Evolutionary conservation across 2,888 invertebrate species (phyloP).

Genomic region (Drosophila limbata): DNA sequence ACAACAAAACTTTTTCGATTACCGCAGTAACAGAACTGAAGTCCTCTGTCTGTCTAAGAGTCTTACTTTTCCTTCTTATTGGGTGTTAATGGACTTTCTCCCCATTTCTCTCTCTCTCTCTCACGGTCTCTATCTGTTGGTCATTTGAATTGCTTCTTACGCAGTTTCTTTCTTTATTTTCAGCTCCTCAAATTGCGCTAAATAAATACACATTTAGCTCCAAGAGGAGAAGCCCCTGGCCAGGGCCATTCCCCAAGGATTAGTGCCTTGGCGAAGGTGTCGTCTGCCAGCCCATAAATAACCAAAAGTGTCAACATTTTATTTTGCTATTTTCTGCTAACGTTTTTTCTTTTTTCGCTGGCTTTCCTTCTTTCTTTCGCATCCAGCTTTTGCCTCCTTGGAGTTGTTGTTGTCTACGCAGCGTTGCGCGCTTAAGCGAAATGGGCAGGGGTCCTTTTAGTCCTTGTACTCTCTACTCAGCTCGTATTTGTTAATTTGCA

Average conservation of each 20-base stretch:
- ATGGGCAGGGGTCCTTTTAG: slow-evolving; percentile 65
- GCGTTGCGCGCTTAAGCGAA: slow-evolving; percentile 80
- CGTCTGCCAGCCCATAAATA: slow-evolving; percentile 80
- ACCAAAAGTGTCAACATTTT: slow-evolving; percentile 84
- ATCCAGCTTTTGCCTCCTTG: slow-evolving; percentile 26
- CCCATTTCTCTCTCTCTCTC: background rate
- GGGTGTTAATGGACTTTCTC: slow-evolving; percentile 78
- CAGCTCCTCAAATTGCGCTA: slow-evolving; percentile 63
- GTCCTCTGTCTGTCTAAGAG: slow-evolving; percentile 24
- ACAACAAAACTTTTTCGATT: slow-evolving; percentile 78
- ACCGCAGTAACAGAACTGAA: slow-evolving; percentile 55
- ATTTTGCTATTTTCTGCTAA: slow-evolving; percentile 75
- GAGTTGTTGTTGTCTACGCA: slow-evolving; percentile 62
- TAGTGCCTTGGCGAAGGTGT: slow-evolving; percentile 78
- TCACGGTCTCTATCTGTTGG: slow-evolving; percentile 49
- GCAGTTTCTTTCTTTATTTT: slow-evolving; percentile 38
- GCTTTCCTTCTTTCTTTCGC: slow-evolving; percentile 15
- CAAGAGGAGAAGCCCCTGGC: slow-evolving; percentile 24
- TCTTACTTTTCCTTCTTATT: slow-evolving; percentile 64
- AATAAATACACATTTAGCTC: slow-evolving; percentile 81
- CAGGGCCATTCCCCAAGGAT: slow-evolving; percentile 77
- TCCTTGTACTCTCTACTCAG: slow-evolving; percentile 16
- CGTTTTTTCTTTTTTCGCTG: slow-evolving; percentile 20
- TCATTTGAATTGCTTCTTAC: slow-evolving; percentile 79
- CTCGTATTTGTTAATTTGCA: slow-evolving; percentile 78